phyloP scores from a whole-genome alignment of 2,113 vertebrate genomes.

The Apeltes quadracus region DNA sequence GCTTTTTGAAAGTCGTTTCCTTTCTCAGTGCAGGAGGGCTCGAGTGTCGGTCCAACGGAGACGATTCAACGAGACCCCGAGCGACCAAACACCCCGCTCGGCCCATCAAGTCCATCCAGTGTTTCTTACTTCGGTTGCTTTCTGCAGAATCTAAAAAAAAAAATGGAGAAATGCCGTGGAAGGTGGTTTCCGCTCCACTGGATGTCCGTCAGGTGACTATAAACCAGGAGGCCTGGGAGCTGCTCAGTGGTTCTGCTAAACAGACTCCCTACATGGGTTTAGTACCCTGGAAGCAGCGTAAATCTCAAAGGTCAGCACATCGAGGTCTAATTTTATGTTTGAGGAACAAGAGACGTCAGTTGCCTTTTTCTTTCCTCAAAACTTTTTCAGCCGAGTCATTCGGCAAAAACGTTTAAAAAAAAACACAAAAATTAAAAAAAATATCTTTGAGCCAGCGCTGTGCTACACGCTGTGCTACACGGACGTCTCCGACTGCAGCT shows the following conservation, averaged over 20 bases:
- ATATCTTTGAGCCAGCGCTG: too few relatives aligned
- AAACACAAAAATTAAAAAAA: too few relatives aligned
- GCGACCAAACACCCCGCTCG: too few relatives aligned
- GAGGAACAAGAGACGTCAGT: not conserved
- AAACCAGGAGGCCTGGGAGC: not conserved
- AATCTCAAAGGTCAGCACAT: not conserved
- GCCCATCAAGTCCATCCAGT: not conserved
- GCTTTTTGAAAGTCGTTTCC: not conserved
- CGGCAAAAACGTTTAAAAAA: too few relatives aligned
- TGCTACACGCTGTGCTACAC: too few relatives aligned
- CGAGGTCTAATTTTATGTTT: accelerated
- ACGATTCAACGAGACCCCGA: not conserved
- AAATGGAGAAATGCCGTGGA: not conserved
- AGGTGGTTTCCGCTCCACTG: not conserved
- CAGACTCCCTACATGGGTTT: too few relatives aligned
- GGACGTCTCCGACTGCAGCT: conserved; percentile 94
- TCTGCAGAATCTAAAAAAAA: not conserved
- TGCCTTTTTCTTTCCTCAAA: too few relatives aligned
- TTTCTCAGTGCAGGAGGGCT: not conserved
- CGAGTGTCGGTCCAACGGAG: not conserved
- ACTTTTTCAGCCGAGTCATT: not conserved
- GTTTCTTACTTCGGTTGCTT: conserved; percentile 1
- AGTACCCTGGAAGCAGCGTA: not conserved
- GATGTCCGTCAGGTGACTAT: not conserved
- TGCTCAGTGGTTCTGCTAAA: not conserved